These are phyloP conservation scores for Lontra canadensis DNA, from an alignment of 2,113 vertebrate genomes.

Conservation along the genomic window DNA sequence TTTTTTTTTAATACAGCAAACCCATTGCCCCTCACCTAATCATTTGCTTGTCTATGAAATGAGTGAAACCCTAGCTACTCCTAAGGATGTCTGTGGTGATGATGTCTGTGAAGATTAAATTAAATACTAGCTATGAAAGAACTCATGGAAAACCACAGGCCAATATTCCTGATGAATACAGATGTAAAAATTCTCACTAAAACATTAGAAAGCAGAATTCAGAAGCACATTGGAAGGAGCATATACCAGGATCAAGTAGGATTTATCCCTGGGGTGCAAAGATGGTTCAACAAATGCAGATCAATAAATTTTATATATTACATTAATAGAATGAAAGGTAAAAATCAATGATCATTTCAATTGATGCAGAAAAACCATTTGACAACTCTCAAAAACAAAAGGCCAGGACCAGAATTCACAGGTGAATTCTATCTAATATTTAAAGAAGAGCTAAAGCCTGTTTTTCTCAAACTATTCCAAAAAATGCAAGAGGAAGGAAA, in stretches of 20 bases:
- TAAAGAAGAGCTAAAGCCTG: neutral
- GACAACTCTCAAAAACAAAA: neutral
- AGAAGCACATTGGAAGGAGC: neutral
- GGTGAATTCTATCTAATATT: neutral
- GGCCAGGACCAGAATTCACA: neutral
- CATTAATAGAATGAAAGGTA: neutral
- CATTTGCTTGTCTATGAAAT: neutral
- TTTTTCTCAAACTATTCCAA: neutral
- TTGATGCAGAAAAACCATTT: neutral
- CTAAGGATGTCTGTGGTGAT: neutral
- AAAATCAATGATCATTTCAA: neutral
- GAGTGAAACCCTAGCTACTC: neutral
- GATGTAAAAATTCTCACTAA: neutral
- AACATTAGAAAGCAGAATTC: neutral
- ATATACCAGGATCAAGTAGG: neutral
- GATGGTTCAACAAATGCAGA: neutral
- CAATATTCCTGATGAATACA: neutral
- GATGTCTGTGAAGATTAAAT: neutral
- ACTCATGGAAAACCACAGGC: neutral
- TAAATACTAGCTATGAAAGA: conserved; percentile 12
- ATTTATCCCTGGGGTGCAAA: neutral
- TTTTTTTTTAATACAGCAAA: neutral
- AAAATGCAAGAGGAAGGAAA: neutral
- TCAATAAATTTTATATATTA: neutral
- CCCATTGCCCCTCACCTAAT: neutral